A percentile compares a stretch with the other conserved stretches of the same genome.
These are phyloP conservation scores for Gymnosoma rotundatum DNA, from an alignment of 2,888 invertebrate species.

Conservation along the genomic window DNA sequence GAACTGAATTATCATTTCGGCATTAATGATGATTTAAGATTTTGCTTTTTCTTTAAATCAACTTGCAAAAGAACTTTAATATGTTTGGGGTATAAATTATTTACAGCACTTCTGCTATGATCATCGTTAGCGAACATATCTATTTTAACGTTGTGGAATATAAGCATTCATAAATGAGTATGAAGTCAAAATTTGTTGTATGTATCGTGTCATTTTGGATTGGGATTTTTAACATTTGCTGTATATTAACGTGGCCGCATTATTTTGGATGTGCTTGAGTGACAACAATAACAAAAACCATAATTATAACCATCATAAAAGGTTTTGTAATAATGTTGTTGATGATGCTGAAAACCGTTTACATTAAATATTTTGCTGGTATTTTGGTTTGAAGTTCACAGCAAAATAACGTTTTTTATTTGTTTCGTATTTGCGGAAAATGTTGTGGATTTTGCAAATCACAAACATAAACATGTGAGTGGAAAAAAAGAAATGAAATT, in stretches of 20 bases:
- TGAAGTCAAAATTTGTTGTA: conserved; percentile 4
- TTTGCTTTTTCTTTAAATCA: neutral
- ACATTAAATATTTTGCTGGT: conserved; percentile 45
- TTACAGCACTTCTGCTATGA: conserved; percentile 33
- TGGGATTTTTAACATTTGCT: conserved; percentile 45
- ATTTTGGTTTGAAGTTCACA: conserved; percentile 10
- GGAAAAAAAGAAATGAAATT: conserved; percentile 28
- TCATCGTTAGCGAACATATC: conserved; percentile 55
- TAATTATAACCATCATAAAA: conserved; percentile 52
- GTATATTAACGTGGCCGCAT: conserved; percentile 64
- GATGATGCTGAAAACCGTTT: conserved; percentile 63
- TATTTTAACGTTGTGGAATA: conserved; percentile 52
- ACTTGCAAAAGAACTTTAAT: neutral
- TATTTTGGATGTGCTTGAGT: conserved; percentile 60
- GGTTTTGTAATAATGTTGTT: conserved; percentile 51
- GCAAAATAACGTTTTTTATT: neutral
- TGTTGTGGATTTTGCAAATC: conserved; percentile 65
- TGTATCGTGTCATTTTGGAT: conserved; percentile 15
- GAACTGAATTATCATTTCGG: too few species aligned
- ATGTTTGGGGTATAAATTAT: conserved; percentile 11
- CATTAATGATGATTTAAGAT: too few species aligned
- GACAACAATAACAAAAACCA: conserved; percentile 49
- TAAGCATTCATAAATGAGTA: conserved; percentile 61
- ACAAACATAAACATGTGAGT: conserved; percentile 56
- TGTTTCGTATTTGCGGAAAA: conserved; percentile 45